Evolutionary conservation across 64 coral and sea anemone species (phyloP).

Genomic region (Montipora sp.): DNA sequence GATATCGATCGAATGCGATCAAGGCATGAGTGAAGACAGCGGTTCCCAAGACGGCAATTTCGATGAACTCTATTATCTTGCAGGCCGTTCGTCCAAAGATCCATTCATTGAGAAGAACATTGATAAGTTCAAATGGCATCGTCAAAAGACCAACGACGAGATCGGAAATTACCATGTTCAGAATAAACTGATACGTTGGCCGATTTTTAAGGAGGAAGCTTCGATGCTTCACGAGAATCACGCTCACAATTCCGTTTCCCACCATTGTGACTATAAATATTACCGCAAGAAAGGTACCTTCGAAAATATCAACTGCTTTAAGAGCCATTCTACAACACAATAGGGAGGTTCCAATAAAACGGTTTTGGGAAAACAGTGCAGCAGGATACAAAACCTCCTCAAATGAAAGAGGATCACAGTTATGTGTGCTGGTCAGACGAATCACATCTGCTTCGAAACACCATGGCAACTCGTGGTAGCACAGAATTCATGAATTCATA

Average conservation of each 20-base stretch:
- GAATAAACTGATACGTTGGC: conserved; percentile 45
- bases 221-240: not conserved
- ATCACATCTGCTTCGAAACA: no score
- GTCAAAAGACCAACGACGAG: conserved; percentile 24
- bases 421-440: no score
- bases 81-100: conserved; percentile 34
- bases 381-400: no score
- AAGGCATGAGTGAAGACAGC: conserved; percentile 34
- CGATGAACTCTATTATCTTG: conserved; percentile 55
- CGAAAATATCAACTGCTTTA: not conserved
- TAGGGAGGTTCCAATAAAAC: no score
- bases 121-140: conserved; percentile 49
- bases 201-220: conserved; percentile 18
- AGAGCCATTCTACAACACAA: not conserved
- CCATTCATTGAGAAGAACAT: conserved; percentile 17
- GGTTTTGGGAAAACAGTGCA: no score
- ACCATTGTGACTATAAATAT: conserved; percentile 6
- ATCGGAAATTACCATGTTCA: conserved; percentile 64
- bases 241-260: conserved; percentile 17
- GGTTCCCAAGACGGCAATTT: conserved; percentile 50
- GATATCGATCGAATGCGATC: conserved; percentile 64
- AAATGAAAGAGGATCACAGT: no score
- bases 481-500: no score
- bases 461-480: no score
- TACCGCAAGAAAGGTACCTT: not conserved